Evolutionary conservation across 2,888 invertebrate genomes (phyloP).

Genomic region (Aphelenchoides bicaudatus): DNA sequence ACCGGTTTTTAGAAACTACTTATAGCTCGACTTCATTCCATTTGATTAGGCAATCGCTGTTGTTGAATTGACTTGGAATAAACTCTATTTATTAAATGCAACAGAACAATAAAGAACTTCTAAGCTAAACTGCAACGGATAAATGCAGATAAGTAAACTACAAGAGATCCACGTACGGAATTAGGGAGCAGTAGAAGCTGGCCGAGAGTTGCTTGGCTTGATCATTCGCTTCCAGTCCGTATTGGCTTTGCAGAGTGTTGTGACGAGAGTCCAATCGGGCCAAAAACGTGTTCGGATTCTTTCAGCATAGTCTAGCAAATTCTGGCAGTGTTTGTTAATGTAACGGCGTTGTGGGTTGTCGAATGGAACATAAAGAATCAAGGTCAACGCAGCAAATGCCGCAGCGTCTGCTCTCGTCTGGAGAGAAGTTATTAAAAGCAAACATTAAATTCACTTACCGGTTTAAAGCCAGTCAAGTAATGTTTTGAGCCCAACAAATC

Average conservation of each 20-base stretch:
- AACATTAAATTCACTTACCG: background rate
- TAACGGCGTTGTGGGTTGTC: background rate
- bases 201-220: too few species aligned
- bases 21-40: too few species aligned
- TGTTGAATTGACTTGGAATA: too few species aligned
- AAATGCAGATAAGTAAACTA: too few species aligned
- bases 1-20: too few species aligned
- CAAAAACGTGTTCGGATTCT: constrained; percentile 11
- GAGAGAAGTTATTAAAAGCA: background rate
- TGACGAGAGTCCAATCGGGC: constrained; percentile 16
- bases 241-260: background rate
- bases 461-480: background rate
- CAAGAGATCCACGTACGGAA: too few species aligned
- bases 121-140: too few species aligned
- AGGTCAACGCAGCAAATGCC: background rate
- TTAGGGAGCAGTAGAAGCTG: background rate
- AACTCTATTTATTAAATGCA: too few species aligned
- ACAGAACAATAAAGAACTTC: too few species aligned
- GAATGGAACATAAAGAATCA: constrained; percentile 4
- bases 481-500: background rate
- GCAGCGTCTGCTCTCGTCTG: background rate
- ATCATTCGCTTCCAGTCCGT: constrained; percentile 12
- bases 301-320: constrained; percentile 4
- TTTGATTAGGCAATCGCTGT: too few species aligned
- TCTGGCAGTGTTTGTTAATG: constrained; percentile 7